Evolutionary conservation across 2,797 vertebrate species (phyloP), one percentile per base, ranked within the genome.

Genomic region (Sebastolobus altivelis): DNA sequence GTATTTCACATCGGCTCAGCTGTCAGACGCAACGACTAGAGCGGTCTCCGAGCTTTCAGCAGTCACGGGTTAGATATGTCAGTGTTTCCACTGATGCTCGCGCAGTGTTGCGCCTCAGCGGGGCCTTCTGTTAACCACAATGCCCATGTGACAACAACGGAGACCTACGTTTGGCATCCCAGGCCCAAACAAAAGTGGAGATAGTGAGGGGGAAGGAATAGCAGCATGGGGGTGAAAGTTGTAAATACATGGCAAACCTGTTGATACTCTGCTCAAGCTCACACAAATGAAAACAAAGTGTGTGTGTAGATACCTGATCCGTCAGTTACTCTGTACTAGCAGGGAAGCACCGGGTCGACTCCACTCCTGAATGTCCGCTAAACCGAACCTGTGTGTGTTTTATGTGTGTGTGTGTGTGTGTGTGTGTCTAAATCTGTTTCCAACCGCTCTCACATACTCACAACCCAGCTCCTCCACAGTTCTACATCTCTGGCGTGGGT

Each of bases 1-100:
- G 84, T 88, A 83, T 89, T 93, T 93, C 90, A 91, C 88, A 84
- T 91, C 2, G 67, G 76, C 82, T 71, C 8, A 84, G 90, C 88
- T 90, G 92, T 92, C 91, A 87, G 84, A 90, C 65, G 1, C 67
- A 62, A 62, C 65, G 52, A 75, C 33, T 3, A 29, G 83, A 62
- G 83, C 77, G n/a, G 84, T 81, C 84, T 89, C 82, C 20, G 74
- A 79, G 83, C 83, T 80, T 77, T 83, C 87, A 74, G 85, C 61
- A 80, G 87, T 81, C 86, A 83, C 37, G 60, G 80, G 75, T 85
- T 75, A 43, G 80, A 90, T 76, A 73, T 92, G 91, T 93, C 92
- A 89, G 75, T 87, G 27, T 93, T 93, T 93, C 92, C 91, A 91
- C 70, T 76, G 81, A 87, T 78, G 86, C 80, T 46, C 63, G 59